These are phyloP conservation scores for Anolis carolinensis DNA, from an alignment of 2,113 vertebrate species.

Conservation along the genomic window DNA sequence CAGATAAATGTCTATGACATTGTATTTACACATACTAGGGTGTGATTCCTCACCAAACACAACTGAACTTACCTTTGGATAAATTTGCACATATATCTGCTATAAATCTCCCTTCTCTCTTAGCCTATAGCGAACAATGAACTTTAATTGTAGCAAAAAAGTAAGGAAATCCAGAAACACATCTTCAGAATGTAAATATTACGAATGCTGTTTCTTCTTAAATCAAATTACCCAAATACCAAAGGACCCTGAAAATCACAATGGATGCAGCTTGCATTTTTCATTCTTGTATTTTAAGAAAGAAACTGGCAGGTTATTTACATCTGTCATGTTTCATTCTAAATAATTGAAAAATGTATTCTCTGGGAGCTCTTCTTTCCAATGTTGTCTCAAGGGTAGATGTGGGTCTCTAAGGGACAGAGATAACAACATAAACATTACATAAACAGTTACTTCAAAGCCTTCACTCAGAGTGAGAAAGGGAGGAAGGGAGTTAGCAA, in stretches of 20 bases:
- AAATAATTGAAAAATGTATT: slow-evolving; percentile 21
- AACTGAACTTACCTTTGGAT: background rate
- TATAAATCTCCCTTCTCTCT: background rate
- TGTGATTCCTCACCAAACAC: background rate
- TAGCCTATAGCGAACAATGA: background rate
- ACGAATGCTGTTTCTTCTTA: slow-evolving; percentile 3
- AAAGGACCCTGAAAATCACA: background rate
- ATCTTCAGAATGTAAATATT: background rate
- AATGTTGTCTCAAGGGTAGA: background rate
- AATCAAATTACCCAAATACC: background rate
- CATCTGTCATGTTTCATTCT: slow-evolving; percentile 11
- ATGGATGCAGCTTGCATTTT: background rate
- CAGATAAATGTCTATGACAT: background rate
- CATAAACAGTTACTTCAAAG: slow-evolving; percentile 14
- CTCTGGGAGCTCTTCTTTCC: background rate
- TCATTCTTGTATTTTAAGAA: background rate
- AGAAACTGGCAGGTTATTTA: slow-evolving; percentile 35
- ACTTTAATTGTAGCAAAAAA: background rate
- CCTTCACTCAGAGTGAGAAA: background rate
- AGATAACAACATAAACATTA: background rate
- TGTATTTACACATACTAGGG: background rate
- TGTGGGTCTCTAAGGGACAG: background rate
- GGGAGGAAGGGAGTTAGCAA: no score
- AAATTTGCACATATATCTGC: background rate
- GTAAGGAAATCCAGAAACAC: background rate